These are phyloP conservation scores for Drosophila micromelanica DNA, from an alignment of 1,140 invertebrate genomes.

Conservation along the genomic window DNA sequence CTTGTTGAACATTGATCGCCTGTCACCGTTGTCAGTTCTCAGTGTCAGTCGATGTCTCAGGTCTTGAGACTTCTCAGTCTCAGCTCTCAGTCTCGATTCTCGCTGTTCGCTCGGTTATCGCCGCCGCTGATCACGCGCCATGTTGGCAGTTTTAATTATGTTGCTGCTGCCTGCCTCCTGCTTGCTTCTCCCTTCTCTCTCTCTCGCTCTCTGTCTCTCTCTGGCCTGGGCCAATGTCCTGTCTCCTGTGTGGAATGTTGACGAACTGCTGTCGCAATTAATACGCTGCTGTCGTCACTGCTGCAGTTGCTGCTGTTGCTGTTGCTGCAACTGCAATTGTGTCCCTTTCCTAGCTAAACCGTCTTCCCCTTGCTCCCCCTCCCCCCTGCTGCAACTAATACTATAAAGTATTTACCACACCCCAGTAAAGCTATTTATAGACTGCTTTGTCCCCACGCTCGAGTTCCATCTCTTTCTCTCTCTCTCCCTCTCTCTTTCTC, in stretches of 20 bases:
- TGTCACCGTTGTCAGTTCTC: constrained; percentile 35
- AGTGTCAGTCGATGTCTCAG: constrained; percentile 2
- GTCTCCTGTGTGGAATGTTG: constrained; percentile 64
- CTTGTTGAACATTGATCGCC: constrained; percentile 32
- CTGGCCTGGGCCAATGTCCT: constrained; percentile 11
- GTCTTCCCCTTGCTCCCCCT: no score
- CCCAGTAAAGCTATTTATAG: constrained; percentile 64
- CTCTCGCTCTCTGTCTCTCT: neutral
- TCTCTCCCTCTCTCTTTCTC: constrained; percentile 13
- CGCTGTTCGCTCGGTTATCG: constrained; percentile 73
- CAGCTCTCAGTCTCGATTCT: constrained; percentile 47
- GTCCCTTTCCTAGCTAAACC: no score
- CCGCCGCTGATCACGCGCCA: constrained; percentile 76
- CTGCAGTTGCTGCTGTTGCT: constrained; percentile 57
- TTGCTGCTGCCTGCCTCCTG: constrained; percentile 47
- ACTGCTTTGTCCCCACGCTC: constrained; percentile 63
- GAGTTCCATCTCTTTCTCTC: constrained; percentile 26
- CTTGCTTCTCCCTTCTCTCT: neutral
- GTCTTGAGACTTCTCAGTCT: neutral
- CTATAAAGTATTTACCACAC: constrained; percentile 11
- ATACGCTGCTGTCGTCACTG: constrained; percentile 51
- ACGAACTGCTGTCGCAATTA: constrained; percentile 80
- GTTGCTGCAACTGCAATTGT: constrained; percentile 45
- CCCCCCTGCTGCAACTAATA: constrained; percentile 48
- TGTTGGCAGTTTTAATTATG: constrained; percentile 79